Conservation (phyloP, 1,140 invertebrate genomes). For the Grapholita molesta region DNA sequence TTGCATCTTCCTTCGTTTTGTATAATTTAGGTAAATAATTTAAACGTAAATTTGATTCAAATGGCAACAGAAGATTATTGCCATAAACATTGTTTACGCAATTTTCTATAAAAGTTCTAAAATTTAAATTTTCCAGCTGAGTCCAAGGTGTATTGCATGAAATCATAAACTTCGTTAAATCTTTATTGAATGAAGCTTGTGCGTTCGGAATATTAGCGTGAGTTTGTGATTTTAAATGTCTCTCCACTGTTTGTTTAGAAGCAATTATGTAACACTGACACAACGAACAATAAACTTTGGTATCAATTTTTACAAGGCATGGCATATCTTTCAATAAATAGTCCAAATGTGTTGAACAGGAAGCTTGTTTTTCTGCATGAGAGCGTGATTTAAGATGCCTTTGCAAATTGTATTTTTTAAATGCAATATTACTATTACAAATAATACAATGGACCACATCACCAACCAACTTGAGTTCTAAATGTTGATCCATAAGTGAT, state of each 20-base stretch:
- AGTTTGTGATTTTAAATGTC: background rate
- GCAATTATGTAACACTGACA: background rate
- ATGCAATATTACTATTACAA: background rate
- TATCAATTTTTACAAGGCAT: background rate
- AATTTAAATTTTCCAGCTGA: background rate
- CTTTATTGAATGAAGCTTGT: background rate
- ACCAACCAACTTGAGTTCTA: background rate
- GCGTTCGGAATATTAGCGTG: background rate
- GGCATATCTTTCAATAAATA: background rate
- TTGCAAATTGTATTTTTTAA: background rate
- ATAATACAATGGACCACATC: background rate
- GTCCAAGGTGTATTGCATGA: background rate
- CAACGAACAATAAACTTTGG: background rate
- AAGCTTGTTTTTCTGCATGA: background rate
- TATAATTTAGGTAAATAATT: background rate
- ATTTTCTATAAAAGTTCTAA: background rate
- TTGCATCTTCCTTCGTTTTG: background rate
- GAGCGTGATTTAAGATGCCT: background rate
- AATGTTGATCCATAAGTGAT: background rate
- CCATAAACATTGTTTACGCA: background rate
- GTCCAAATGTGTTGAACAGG: background rate
- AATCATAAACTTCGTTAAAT: background rate
- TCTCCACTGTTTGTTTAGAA: background rate
- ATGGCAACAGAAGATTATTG: background rate
- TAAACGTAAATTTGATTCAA: background rate